Conservation (phyloP, 1,140 invertebrate species). For the Procambarus clarkii region DNA sequence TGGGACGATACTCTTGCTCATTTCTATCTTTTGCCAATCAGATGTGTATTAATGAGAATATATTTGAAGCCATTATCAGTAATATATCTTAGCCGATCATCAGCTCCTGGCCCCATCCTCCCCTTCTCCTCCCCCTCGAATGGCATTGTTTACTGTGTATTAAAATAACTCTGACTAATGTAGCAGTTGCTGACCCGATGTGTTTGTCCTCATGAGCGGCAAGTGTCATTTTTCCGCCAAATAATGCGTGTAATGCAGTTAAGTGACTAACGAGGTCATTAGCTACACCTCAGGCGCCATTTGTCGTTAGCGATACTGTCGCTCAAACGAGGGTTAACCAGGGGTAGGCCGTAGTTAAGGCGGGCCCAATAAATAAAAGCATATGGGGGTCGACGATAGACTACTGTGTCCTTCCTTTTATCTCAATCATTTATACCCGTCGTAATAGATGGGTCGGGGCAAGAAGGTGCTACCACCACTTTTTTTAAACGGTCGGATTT, state of each 20-base stretch:
- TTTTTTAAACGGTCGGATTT: not conserved
- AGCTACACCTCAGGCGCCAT: slow-evolving; percentile 13
- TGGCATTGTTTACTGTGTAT: not conserved
- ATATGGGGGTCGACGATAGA: slow-evolving; percentile 23
- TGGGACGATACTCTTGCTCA: no score
- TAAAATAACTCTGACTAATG: not conserved
- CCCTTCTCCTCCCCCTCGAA: no score
- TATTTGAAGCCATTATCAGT: not conserved
- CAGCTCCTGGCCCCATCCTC: not conserved
- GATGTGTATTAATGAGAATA: slow-evolving; percentile 1
- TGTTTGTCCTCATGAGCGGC: not conserved
- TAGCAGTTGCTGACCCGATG: not conserved
- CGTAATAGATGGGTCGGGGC: slow-evolving; percentile 60
- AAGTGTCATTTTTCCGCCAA: not conserved
- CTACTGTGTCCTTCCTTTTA: slow-evolving; percentile 50
- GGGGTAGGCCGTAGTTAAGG: slow-evolving; percentile 29
- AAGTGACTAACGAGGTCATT: slow-evolving; percentile 46
- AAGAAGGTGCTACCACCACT: slow-evolving; percentile 27
- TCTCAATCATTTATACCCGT: slow-evolving; percentile 68
- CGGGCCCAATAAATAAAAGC: not conserved
- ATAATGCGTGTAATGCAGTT: not conserved
- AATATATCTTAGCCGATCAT: not conserved
- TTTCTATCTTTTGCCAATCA: no score
- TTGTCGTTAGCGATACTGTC: slow-evolving; percentile 46
- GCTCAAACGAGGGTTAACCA: slow-evolving; percentile 13